Percentiles rank a stretch among this genome's conserved stretches.
Conservation (phyloP, 2,797 vertebrate genomes). For the Enteromius mattozi region DNA sequence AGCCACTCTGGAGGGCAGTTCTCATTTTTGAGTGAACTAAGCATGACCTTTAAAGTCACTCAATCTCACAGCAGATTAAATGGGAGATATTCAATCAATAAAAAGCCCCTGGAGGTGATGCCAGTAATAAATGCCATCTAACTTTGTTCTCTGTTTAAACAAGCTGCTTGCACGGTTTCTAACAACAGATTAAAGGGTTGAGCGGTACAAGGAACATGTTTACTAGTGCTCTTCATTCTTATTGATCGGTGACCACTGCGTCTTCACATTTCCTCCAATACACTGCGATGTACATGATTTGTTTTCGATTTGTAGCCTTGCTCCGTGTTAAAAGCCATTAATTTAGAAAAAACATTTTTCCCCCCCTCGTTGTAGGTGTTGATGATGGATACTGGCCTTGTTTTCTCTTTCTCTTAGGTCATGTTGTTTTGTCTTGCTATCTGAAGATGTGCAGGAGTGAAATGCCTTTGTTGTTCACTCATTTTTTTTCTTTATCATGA, state of each 20-base stretch:
- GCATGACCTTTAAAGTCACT: slow-evolving; percentile 3
- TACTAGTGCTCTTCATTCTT: not conserved
- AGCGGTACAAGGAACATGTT: not conserved
- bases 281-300: not conserved
- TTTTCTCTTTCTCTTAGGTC: not conserved
- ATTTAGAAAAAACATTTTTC: not conserved
- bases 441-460: not conserved
- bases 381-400: too few relatives aligned
- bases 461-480: not conserved
- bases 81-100: slow-evolving; percentile 16
- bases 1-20: not conserved
- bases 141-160: slow-evolving; percentile 34
- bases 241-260: slow-evolving; percentile 2
- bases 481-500: not conserved
- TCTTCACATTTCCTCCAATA: not conserved
- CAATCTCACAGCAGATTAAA: slow-evolving; percentile 20
- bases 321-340: not conserved
- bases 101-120: not conserved
- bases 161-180: not conserved
- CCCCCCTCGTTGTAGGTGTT: not conserved
- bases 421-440: not conserved
- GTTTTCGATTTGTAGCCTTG: not conserved
- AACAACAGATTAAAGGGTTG: not conserved
- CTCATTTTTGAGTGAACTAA: not conserved
- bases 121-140: not conserved